Percentiles rank a stretch among this genome's conserved stretches.
phyloP scores from a whole-genome alignment of 2,888 invertebrate species.

The Callyntrura guangdongensis region DNA sequence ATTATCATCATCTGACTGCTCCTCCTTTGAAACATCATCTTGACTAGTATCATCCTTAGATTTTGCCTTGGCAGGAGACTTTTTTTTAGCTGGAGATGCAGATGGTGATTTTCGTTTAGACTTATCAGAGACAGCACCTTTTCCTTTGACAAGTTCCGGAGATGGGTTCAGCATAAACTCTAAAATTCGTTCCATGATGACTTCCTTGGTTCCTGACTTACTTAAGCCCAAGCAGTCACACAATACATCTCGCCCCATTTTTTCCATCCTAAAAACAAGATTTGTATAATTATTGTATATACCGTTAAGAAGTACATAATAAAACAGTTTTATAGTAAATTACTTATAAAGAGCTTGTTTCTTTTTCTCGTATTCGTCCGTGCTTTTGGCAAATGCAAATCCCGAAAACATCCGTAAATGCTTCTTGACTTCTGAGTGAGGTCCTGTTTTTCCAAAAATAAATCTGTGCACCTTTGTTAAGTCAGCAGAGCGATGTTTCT shows the following conservation, averaged over 20 bases:
- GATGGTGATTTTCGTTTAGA: not conserved
- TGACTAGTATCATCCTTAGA: conserved; percentile 18
- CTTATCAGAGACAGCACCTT: not conserved
- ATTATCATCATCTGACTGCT: conserved; percentile 25
- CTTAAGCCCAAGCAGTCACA: conserved; percentile 68
- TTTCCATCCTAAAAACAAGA: conserved; percentile 58
- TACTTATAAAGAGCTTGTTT: conserved; percentile 45
- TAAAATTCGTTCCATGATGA: conserved; percentile 56
- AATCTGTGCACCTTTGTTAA: conserved; percentile 68
- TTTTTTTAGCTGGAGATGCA: not conserved
- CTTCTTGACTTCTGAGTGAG: conserved; percentile 61
- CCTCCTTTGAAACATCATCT: conserved; percentile 32
- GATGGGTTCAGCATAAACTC: conserved; percentile 74
- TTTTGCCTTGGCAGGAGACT: conserved; percentile 27
- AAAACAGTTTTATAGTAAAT: not conserved
- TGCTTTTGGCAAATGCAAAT: conserved; percentile 60
- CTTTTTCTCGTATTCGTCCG: conserved; percentile 69
- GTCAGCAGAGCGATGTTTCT: conserved; percentile 59
- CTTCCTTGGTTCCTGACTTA: conserved; percentile 61
- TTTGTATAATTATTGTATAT: too few species aligned
- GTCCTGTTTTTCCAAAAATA: conserved; percentile 62
- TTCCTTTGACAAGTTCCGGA: not conserved
- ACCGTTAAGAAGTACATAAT: too few species aligned
- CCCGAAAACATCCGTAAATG: conserved; percentile 71
- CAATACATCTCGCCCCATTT: conserved; percentile 52